Conservation (phyloP, 1,140 invertebrate species). For the Drosophila sturtevanti region DNA sequence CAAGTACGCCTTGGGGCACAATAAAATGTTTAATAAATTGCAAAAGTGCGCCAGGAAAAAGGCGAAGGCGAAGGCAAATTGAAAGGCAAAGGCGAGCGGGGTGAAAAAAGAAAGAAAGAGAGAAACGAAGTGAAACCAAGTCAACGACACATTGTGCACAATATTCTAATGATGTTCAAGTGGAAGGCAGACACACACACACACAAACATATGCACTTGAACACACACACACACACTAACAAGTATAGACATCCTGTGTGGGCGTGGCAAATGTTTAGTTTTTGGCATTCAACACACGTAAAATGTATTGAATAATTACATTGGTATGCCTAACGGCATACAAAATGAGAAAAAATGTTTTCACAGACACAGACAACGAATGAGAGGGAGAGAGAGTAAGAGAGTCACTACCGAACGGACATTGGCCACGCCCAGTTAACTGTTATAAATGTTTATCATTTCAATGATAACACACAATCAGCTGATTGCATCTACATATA, state of each 20-base stretch:
- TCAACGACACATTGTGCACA: slow-evolving; percentile 42
- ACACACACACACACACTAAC: neutral
- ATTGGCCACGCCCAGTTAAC: slow-evolving; percentile 5
- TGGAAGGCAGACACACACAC: slow-evolving; percentile 31
- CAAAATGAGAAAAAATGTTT: slow-evolving; percentile 53
- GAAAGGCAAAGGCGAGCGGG: neutral
- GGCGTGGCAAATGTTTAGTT: slow-evolving; percentile 44
- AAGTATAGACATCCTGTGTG: slow-evolving; percentile 2
- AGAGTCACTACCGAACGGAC: slow-evolving; percentile 14
- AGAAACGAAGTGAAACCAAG: slow-evolving; percentile 7
- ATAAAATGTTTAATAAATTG: slow-evolving; percentile 82
- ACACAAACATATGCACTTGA: slow-evolving; percentile 25
- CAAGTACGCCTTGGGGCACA: slow-evolving; percentile 74
- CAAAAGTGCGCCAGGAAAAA: slow-evolving; percentile 54
- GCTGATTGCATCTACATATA: neutral
- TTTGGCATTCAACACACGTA: slow-evolving; percentile 69
- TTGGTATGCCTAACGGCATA: slow-evolving; percentile 72
- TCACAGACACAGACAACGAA: slow-evolving; percentile 13
- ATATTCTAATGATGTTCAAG: slow-evolving; percentile 74
- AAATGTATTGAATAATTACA: slow-evolving; percentile 82
- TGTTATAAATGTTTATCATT: neutral
- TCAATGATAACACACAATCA: neutral
- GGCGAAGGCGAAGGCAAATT: too few relatives aligned
- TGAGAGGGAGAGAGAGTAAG: slow-evolving; percentile 12
- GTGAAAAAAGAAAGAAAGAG: neutral